Conservation (phyloP, 2,113 vertebrate species). For the Ammodytes dubius region DNA sequence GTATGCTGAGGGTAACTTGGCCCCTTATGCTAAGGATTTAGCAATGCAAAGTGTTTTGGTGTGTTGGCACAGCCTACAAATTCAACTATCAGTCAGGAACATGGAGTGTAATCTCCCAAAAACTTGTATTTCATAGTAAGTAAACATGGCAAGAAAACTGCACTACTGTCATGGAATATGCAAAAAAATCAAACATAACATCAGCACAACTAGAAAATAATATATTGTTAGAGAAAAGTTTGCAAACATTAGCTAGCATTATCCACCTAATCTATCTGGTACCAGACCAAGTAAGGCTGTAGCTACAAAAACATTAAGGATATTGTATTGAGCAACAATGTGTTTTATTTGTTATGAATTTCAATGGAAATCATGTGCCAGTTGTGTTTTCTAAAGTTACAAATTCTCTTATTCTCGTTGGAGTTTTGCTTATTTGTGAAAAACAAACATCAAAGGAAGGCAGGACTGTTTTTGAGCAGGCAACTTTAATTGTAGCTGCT, state of each 20-base stretch:
- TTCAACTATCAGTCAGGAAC: background rate
- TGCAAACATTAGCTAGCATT: background rate
- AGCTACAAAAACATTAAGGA: background rate
- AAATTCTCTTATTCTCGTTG: background rate
- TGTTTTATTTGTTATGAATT: background rate
- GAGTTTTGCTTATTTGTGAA: background rate
- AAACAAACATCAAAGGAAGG: background rate
- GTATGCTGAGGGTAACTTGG: background rate
- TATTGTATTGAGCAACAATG: background rate
- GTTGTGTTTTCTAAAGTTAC: background rate
- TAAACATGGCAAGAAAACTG: no score
- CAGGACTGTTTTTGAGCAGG: background rate
- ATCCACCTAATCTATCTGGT: background rate
- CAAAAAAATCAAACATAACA: background rate
- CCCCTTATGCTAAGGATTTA: background rate
- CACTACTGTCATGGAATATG: background rate
- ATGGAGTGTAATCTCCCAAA: background rate
- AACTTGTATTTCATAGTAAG: background rate
- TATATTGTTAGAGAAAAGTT: background rate
- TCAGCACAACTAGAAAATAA: background rate
- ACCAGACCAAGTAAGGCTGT: background rate
- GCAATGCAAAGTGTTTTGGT: background rate
- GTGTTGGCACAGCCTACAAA: background rate
- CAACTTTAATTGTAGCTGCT: no score
- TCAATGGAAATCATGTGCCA: background rate